A percentile compares a stretch with the other conserved stretches of the same genome.
phyloP scores from a whole-genome alignment of 2,888 invertebrate species.

The Trimorus sp. region DNA sequence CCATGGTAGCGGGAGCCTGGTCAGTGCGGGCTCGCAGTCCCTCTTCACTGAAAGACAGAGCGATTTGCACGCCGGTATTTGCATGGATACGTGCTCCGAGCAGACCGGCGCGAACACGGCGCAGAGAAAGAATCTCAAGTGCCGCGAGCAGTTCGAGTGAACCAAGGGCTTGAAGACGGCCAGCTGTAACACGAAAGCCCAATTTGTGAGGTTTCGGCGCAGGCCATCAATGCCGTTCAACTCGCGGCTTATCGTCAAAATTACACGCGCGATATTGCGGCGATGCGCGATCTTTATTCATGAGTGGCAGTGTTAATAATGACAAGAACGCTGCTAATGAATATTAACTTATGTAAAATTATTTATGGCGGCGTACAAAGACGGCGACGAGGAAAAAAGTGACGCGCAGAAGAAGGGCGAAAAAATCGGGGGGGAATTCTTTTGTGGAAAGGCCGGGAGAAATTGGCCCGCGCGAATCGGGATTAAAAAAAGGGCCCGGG shows the following conservation, averaged over 20 bases:
- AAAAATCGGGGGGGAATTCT: not conserved
- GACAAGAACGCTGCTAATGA: conserved; percentile 40
- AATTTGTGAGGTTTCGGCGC: conserved; percentile 54
- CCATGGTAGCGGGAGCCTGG: conserved; percentile 86
- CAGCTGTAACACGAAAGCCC: conserved; percentile 84
- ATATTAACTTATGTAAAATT: conserved; percentile 50
- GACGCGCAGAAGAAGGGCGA: not conserved
- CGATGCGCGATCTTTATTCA: conserved; percentile 39
- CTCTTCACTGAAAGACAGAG: conserved; percentile 90
- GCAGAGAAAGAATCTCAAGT: conserved; percentile 93
- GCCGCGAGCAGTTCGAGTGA: conserved; percentile 90
- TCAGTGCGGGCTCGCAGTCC: conserved; percentile 88
- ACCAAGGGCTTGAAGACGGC: conserved; percentile 87
- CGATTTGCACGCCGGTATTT: conserved; percentile 92
- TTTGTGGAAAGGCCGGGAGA: too few species aligned
- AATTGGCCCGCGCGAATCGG: too few species aligned
- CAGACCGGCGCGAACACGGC: conserved; percentile 96
- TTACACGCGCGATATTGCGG: conserved; percentile 26
- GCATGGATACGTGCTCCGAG: conserved; percentile 91
- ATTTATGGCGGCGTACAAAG: conserved; percentile 23
- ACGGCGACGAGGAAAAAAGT: not conserved
- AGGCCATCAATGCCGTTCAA: conserved; percentile 33
- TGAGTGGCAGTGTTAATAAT: conserved; percentile 38
- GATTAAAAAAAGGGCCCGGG: conserved; percentile 2
- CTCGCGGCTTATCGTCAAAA: conserved; percentile 45